Evolutionary conservation across 2,888 invertebrate genomes (phyloP), one percentile per base, ranked within the genome.

Genomic region (Chrysotoxum bicinctum): DNA sequence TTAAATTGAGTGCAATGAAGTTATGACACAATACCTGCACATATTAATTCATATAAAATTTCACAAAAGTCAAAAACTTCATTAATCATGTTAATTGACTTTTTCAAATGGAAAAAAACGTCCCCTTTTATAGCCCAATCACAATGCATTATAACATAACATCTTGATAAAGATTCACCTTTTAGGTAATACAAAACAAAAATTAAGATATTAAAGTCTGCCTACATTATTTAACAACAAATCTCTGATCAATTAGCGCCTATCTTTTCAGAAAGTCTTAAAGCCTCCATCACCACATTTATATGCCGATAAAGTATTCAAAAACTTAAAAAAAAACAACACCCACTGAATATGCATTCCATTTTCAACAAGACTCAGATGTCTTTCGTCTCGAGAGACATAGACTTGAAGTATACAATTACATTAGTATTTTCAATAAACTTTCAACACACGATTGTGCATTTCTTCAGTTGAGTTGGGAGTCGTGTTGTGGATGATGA

Each of bases 231-330:
- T 54, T 16, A 54, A 30, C 14, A 35, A 16, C 23, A 45, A 43
- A 30, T 60, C 68, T 68, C 19, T 54, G 52, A 68, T 80, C 79
- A 80, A 80, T 80, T 80, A 80, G 74, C 54, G 79, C 45, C 52
- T 74, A 74, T 80, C 60, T 66, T 21, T 68, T 32, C 40, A 37
- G 6, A 26, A 26, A 26, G 56, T 58, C 14, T 56, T 56, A 12
- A 56, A 50, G 72, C 37, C 50, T 7, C 50, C 30, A 8, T 19
- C 16, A 14, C 14, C 19, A 35, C 3, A 35, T 35, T 21, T 35
- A 19, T 10, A 16, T 21, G 16, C 5, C 0, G 23, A 23, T 21
- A 50, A 12, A n/a, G n/a, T 2, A 19, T 16, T 14, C 45, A 26
- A 52, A 30, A n/a, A 26, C 4, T 10, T 12, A 54, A 19, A 16